Conservation (phyloP, 2,797 vertebrate species). For the Tauraco hartlaubi region DNA sequence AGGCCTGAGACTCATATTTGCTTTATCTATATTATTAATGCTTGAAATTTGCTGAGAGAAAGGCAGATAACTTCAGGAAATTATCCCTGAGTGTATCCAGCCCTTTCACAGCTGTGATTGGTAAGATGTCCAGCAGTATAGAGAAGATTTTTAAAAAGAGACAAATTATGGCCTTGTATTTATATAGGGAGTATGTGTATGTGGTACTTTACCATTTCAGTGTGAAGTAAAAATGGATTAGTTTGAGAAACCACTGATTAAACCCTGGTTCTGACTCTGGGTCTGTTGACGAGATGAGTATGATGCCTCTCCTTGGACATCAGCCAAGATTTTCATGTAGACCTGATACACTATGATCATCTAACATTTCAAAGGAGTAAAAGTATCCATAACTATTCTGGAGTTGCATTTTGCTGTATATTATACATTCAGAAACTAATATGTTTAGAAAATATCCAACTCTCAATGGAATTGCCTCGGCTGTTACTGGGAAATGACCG, state of each 20-base stretch:
- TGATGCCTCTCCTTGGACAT: not conserved
- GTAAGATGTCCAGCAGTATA: not conserved
- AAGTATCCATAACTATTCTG: not conserved
- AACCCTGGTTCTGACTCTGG: not conserved
- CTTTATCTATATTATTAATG: not conserved
- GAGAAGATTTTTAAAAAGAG: not conserved
- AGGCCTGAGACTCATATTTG: fast-evolving
- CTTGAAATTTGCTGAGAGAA: not conserved
- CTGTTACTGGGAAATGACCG: not conserved
- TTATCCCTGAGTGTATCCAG: not conserved
- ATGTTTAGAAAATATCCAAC: not conserved
- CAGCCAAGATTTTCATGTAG: not conserved
- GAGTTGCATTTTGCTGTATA: not conserved
- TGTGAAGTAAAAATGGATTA: not conserved
- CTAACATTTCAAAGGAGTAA: not conserved
- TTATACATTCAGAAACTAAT: not conserved
- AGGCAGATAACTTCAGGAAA: not conserved
- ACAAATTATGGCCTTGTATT: not conserved
- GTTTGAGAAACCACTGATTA: not conserved
- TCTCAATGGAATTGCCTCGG: not conserved
- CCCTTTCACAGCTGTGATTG: not conserved
- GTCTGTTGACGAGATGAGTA: not conserved
- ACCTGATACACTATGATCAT: no score
- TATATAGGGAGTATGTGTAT: not conserved
- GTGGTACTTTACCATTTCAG: not conserved